phyloP scores from a whole-genome alignment of 2,113 vertebrate species.

The Perognathus longimembris region DNA sequence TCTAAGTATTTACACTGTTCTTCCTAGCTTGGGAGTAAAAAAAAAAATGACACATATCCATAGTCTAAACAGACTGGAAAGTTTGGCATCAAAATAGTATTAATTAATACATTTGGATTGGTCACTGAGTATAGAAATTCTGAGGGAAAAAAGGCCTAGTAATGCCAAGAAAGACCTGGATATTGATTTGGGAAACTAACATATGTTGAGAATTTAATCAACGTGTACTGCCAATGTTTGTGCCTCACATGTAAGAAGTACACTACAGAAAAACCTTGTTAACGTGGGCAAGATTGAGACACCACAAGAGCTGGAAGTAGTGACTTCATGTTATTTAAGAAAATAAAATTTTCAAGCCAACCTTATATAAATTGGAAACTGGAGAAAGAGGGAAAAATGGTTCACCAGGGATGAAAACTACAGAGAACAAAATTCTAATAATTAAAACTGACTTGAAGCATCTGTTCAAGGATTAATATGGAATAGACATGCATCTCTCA shows the following conservation, averaged over 20 bases:
- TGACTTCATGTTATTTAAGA: conserved; percentile 51
- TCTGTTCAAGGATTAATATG: not conserved
- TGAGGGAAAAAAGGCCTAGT: conserved; percentile 14
- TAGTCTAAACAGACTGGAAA: conserved; percentile 18
- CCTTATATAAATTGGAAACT: not conserved
- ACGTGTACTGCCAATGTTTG: conserved; percentile 51
- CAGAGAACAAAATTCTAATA: not conserved
- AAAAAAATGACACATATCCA: not conserved
- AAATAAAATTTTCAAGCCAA: not conserved
- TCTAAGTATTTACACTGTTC: conserved; percentile 14
- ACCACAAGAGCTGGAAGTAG: conserved; percentile 46
- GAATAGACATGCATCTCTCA: not conserved
- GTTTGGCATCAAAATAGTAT: not conserved
- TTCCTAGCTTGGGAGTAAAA: not conserved
- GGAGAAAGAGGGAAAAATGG: not conserved
- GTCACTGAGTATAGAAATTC: conserved; percentile 29
- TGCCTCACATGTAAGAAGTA: conserved; percentile 42
- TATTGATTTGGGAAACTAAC: conserved; percentile 53
- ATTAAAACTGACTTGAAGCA: conserved; percentile 18
- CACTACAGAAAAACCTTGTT: conserved; percentile 52
- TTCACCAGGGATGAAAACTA: not conserved
- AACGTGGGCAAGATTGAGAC: conserved; percentile 8
- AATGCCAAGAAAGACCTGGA: not conserved
- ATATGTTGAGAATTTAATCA: conserved; percentile 54
- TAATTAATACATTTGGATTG: conserved; percentile 55